phyloP scores from a whole-genome alignment of 2,797 vertebrate genomes.

The Argyrosomus regius region DNA sequence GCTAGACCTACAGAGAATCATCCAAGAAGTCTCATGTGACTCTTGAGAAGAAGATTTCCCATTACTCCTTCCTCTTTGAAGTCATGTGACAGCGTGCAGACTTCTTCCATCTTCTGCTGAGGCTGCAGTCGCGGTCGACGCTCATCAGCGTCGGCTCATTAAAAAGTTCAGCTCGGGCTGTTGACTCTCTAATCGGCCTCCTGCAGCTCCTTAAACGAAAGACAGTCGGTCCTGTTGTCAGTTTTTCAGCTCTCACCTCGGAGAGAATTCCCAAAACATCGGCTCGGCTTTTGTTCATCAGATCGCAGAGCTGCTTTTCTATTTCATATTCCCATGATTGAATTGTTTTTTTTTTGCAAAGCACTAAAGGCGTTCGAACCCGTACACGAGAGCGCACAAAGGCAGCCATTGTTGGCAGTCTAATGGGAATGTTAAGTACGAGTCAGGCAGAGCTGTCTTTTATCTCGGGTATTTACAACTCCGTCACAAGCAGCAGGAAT shows the following conservation, averaged over 20 bases:
- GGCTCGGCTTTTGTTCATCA: conserved; percentile 57
- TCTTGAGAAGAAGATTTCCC: too few relatives aligned
- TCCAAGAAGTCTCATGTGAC: too few relatives aligned
- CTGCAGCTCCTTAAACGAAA: conserved; percentile 54
- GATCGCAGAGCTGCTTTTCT: conserved; percentile 47
- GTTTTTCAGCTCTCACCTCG: conserved; percentile 53
- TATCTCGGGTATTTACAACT: conserved; percentile 81
- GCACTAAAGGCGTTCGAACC: conserved; percentile 59
- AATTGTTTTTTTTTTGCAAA: conserved; percentile 65
- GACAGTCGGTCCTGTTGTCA: conserved; percentile 28
- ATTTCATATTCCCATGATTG: conserved; percentile 56
- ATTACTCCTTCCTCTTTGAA: background rate
- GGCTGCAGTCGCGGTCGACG: background rate
- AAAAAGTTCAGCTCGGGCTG: conserved; percentile 18
- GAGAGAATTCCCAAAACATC: conserved; percentile 63
- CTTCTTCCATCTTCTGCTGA: background rate
- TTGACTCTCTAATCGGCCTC: conserved; percentile 52
- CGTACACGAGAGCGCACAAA: conserved; percentile 69
- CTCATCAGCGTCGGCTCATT: conserved; percentile 45
- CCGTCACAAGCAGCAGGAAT: conserved; percentile 74
- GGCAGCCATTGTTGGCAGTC: conserved; percentile 70
- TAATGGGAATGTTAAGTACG: conserved; percentile 82
- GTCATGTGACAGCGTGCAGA: background rate
- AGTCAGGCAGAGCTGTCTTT: conserved; percentile 76
- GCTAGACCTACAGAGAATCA: too few relatives aligned